Percentiles rank a stretch among this genome's conserved stretches.
phyloP scores from a whole-genome alignment of 1,140 invertebrate genomes.

The Drosophila nikananu region DNA sequence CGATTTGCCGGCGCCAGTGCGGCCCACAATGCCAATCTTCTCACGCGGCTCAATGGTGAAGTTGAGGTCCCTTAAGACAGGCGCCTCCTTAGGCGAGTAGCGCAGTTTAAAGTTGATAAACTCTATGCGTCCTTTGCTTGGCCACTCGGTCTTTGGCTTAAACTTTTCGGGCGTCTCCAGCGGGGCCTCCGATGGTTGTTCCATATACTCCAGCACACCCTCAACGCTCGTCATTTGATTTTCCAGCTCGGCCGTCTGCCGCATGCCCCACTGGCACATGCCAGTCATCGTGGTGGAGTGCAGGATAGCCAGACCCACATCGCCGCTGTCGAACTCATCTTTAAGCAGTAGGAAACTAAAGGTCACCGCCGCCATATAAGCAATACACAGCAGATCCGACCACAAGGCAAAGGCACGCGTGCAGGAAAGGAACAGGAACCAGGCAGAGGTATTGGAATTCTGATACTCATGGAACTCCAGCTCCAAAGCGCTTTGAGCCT shows the following conservation, averaged over 20 bases:
- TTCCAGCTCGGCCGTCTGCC: slow-evolving; percentile 94
- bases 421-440: slow-evolving; percentile 90
- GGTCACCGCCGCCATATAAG: slow-evolving; percentile 87
- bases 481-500: slow-evolving; percentile 88
- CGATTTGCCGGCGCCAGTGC: slow-evolving; percentile 96
- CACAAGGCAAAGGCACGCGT: slow-evolving; percentile 88
- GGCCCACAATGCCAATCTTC: slow-evolving; percentile 94
- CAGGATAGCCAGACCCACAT: slow-evolving; percentile 92
- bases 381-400: slow-evolving; percentile 89
- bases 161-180: slow-evolving; percentile 86
- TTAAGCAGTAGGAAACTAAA: slow-evolving; percentile 86
- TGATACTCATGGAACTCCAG: slow-evolving; percentile 88
- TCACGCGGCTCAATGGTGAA: slow-evolving; percentile 89
- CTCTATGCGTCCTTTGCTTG: slow-evolving; percentile 88
- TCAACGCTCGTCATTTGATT: slow-evolving; percentile 95
- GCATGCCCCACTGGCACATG: slow-evolving; percentile 94
- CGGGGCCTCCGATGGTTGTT: slow-evolving; percentile 86
- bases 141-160: slow-evolving; percentile 90
- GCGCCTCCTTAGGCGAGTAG: slow-evolving; percentile 85
- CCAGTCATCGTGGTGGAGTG: slow-evolving; percentile 92
- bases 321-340: slow-evolving; percentile 88
- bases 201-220: slow-evolving; percentile 90
- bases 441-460: slow-evolving; percentile 90
- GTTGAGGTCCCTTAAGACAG: slow-evolving; percentile 89
- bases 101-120: slow-evolving; percentile 88